These are phyloP conservation scores for Triplophysa yarkandensis DNA, from an alignment of 2,797 vertebrate species.

Conservation along the genomic window DNA sequence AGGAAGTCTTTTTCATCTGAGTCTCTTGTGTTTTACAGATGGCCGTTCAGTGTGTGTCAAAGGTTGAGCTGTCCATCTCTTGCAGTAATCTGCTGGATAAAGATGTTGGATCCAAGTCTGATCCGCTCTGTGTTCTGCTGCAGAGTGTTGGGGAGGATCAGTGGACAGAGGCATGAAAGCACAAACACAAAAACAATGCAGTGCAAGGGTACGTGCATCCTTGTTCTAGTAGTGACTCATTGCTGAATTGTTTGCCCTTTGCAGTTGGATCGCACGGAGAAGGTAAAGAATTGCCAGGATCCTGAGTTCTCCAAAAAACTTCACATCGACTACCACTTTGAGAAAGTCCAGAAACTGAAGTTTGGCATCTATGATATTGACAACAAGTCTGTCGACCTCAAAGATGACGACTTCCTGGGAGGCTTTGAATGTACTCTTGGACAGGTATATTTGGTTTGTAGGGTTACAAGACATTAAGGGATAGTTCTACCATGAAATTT, in stretches of 20 bases:
- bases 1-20: background rate
- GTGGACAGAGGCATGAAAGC: conserved; percentile 84
- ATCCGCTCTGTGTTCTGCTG: conserved; percentile 89
- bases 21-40: conserved; percentile 74
- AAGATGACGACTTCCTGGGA: conserved; percentile 90
- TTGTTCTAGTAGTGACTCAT: background rate
- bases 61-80: conserved; percentile 84
- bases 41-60: conserved; percentile 83
- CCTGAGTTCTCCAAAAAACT: conserved; percentile 87
- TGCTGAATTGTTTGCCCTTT: background rate
- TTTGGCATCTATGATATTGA: conserved; percentile 89
- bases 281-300: conserved; percentile 81
- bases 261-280: conserved; percentile 85
- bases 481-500: no score
- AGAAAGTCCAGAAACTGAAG: conserved; percentile 89
- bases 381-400: conserved; percentile 82
- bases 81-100: conserved; percentile 87
- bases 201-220: background rate
- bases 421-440: conserved; percentile 86
- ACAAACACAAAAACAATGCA: background rate
- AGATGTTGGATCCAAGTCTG: conserved; percentile 88
- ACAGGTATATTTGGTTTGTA: conserved; percentile 75
- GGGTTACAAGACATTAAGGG: background rate
- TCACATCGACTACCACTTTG: conserved; percentile 86
- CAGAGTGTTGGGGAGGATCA: conserved; percentile 77